These are phyloP conservation scores for Brachypalpus laphriformis DNA, from an alignment of 2,888 invertebrate species.

Conservation along the genomic window DNA sequence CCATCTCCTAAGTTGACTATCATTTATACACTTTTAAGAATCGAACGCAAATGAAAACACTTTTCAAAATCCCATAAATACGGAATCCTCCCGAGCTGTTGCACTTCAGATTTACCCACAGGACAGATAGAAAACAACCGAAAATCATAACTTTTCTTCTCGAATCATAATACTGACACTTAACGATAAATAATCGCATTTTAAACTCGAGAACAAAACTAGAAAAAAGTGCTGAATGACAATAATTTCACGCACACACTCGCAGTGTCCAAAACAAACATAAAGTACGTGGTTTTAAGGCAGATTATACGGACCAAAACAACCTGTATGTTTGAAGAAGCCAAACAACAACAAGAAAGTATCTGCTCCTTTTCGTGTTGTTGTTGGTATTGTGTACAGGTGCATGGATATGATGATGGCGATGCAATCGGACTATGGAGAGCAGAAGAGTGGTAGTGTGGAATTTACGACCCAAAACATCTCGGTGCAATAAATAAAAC, in stretches of 20 bases:
- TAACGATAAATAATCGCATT: conserved; percentile 62
- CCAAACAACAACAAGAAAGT: conserved; percentile 13
- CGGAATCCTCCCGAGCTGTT: not conserved
- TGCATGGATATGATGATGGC: conserved; percentile 22
- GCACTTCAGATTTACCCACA: conserved; percentile 11
- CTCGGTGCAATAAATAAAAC: conserved; percentile 54
- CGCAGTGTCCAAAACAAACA: conserved; percentile 33
- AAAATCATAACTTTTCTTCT: conserved; percentile 53
- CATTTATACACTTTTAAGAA: conserved; percentile 1
- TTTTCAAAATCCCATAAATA: conserved; percentile 13
- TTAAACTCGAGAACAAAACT: conserved; percentile 46
- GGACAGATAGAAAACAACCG: conserved; percentile 2
- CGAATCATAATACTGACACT: conserved; percentile 51
- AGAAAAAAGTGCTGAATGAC: conserved; percentile 57
- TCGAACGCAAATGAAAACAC: not conserved
- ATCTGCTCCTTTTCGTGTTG: conserved; percentile 19
- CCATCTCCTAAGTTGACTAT: not conserved
- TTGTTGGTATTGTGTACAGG: conserved; percentile 23
- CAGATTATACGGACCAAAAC: conserved; percentile 22
- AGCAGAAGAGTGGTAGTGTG: not conserved
- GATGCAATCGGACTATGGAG: conserved; percentile 1
- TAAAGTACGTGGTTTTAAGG: conserved; percentile 54
- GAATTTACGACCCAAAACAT: conserved; percentile 62
- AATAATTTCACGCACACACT: conserved; percentile 37
- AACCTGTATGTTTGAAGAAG: conserved; percentile 19